Percentiles rank a stretch among this genome's conserved stretches.
phyloP scores from a whole-genome alignment of 2,888 invertebrate species.

The Hypomecis punctinalis region DNA sequence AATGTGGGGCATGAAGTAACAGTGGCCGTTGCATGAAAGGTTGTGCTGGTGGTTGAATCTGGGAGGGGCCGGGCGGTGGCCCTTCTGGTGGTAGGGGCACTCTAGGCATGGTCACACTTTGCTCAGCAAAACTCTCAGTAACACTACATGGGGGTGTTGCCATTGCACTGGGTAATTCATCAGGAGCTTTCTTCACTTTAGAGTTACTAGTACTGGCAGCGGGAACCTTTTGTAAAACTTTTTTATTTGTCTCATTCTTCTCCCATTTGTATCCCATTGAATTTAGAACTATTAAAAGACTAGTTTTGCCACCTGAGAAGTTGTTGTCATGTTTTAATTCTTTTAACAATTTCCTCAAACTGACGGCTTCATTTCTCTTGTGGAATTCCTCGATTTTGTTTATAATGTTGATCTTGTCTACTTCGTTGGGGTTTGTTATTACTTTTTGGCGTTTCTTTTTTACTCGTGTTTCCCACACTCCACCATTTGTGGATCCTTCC shows the following conservation, averaged over 20 bases:
- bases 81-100: not conserved
- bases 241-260: conserved; percentile 29
- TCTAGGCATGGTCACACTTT: conserved; percentile 7
- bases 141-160: not conserved
- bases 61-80: conserved; percentile 10
- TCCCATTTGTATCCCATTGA: conserved; percentile 34
- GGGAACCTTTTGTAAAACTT: conserved; percentile 27
- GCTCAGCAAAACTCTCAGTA: conserved; percentile 4
- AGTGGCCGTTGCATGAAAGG: conserved; percentile 20
- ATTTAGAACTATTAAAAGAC: conserved; percentile 30
- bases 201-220: not conserved
- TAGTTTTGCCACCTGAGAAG: conserved; percentile 29
- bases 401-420: conserved; percentile 31
- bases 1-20: conserved; percentile 24
- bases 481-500: conserved; percentile 30
- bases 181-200: not conserved
- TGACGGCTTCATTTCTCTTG: conserved; percentile 28
- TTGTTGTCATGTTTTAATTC: conserved; percentile 31
- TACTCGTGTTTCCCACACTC: conserved; percentile 26
- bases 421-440: conserved; percentile 31
- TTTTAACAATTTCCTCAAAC: conserved; percentile 24
- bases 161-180: not conserved
- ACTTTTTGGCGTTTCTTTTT: conserved; percentile 32
- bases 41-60: conserved; percentile 7
- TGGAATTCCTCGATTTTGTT: conserved; percentile 34